These are phyloP conservation scores for Canis aureus DNA, from an alignment of 2,113 vertebrate species.

Conservation along the genomic window DNA sequence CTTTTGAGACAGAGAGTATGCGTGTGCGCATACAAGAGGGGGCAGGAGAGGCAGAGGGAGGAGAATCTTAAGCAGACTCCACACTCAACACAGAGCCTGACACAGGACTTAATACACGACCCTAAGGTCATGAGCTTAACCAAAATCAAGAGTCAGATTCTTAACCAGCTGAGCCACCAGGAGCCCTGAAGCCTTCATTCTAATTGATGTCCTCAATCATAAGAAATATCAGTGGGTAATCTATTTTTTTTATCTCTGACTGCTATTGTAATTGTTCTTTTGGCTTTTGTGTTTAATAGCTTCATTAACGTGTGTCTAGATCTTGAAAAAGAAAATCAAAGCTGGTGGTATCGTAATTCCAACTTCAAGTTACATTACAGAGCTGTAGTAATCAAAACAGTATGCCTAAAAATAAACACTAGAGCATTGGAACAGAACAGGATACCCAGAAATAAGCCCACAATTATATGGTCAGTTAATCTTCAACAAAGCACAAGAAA, in stretches of 20 bases:
- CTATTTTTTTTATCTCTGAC: background rate
- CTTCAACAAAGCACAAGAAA: background rate
- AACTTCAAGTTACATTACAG: background rate
- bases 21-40: background rate
- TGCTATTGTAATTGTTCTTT: background rate
- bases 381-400: background rate
- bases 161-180: background rate
- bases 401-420: background rate
- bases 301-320: background rate
- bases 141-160: background rate
- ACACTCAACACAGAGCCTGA: background rate
- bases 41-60: background rate
- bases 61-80: background rate
- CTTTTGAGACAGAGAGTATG: background rate
- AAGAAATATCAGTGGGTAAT: background rate
- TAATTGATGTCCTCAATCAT: background rate
- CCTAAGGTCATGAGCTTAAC: background rate
- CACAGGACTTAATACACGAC: background rate
- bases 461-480: background rate
- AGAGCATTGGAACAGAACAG: background rate
- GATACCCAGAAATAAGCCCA: background rate
- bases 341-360: background rate
- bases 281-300: background rate
- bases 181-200: background rate
- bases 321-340: background rate